Base-by-base conservation (phyloP, 64 coral and sea anemone genomes). In the Montipora sp. region DNA sequence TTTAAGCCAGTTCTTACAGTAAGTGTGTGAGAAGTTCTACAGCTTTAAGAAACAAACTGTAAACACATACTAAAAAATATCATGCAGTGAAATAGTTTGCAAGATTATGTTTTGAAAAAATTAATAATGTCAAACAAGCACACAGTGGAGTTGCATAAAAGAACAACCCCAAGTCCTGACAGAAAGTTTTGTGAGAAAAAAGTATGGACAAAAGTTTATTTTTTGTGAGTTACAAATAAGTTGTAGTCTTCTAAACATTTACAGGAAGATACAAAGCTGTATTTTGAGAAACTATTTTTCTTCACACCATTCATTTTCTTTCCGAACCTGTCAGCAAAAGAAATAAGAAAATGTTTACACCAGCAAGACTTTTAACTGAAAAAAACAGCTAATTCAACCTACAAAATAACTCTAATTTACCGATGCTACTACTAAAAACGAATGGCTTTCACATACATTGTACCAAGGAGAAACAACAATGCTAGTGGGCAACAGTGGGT, bases 221-320 rank as follows among this genome's bases (percentile, higher is more conserved):
- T 77, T 36, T 46, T 27, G 2, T 63, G 58, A 69, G 80, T 4
- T 47, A 5, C 8, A 50, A 15, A 12, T 5, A 70, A 14, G 23
- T 82, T 4, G 57, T 45, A 60, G 19, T 71, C 36, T 15, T 80
- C 23, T 18, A 51, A 51, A 13, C 36, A 21, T 87, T 87, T 88
- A 24, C 70, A 76, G 14, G 12, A 75, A 27, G 49, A 77, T 75
- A 88, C 73, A 36, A 77, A 88, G 71, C 47, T 67, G 60, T 49
- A 71, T 77, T 15, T 19, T 49, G 45, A n/a, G 15, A 57, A 57
- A 8, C 75, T 14, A 75, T 94, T 94, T 98, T 60, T 98, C 92
- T 87, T 94, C 96, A 85, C 92, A 94, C 92, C 96, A 98, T 16
- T 98, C 96, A 74, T 98, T 98, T 91, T 98, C 96, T 73, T 98